Percentiles rank a stretch among this genome's conserved stretches.
Conservation (phyloP, 2,888 invertebrate species). For the Marronus borbonicus region DNA sequence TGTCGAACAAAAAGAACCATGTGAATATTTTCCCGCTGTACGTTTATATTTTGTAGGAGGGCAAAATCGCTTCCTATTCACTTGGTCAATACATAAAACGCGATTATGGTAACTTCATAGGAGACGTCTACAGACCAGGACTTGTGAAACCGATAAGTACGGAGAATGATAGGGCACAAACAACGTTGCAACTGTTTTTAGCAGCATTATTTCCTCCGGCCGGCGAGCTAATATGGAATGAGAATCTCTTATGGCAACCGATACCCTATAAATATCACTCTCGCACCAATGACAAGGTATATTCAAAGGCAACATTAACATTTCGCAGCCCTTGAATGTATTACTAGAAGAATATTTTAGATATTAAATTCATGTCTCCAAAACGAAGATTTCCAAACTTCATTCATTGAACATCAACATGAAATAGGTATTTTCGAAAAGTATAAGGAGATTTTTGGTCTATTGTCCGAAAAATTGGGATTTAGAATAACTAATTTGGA, state of each 20-base stretch:
- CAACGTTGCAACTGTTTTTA: conserved; percentile 22
- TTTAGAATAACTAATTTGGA: not conserved
- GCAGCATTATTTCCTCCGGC: conserved; percentile 32
- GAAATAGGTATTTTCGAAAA: conserved; percentile 8
- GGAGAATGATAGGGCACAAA: conserved; percentile 14
- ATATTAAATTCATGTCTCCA: conserved; percentile 1
- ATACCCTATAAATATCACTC: conserved; percentile 30
- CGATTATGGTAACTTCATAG: conserved; percentile 30
- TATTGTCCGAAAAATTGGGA: conserved; percentile 7
- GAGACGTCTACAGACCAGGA: conserved; percentile 3
- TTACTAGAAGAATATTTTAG: not conserved
- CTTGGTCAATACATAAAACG: conserved; percentile 26
- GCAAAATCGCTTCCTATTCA: conserved; percentile 4
- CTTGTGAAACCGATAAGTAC: conserved; percentile 2
- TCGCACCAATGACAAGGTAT: not conserved
- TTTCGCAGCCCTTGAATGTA: not conserved
- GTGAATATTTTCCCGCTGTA: not conserved
- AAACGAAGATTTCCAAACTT: not conserved
- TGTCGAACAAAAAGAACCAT: not conserved
- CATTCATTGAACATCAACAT: not conserved
- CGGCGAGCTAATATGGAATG: conserved; percentile 30
- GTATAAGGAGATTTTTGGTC: not conserved
- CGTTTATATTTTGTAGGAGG: conserved; percentile 17
- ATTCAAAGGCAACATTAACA: not conserved
- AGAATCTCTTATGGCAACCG: conserved; percentile 36